These are phyloP conservation scores for Cheilosia vulpina DNA, from an alignment of 2,888 invertebrate genomes.

Conservation along the genomic window DNA sequence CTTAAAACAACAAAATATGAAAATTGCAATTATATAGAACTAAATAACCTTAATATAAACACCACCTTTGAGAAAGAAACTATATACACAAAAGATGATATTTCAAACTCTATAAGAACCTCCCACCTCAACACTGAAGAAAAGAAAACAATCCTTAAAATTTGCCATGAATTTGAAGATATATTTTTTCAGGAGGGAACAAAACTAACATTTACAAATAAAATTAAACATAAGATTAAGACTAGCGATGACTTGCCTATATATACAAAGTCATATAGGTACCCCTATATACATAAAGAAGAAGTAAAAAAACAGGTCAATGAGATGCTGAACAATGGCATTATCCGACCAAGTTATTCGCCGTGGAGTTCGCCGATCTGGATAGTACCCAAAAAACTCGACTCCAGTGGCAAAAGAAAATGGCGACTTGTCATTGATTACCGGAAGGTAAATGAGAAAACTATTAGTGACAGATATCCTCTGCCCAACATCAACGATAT, in stretches of 20 bases:
- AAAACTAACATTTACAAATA: slow-evolving; percentile 8
- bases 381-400: neutral
- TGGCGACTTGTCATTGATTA: neutral
- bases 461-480: too few relatives aligned
- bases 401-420: neutral
- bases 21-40: neutral
- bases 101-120: neutral
- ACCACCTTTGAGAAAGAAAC: neutral
- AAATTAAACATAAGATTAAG: neutral
- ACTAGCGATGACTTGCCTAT: neutral
- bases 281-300: neutral
- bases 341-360: neutral
- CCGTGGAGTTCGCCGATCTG: too few relatives aligned
- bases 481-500: too few relatives aligned
- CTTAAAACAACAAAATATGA: slow-evolving; percentile 5
- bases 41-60: slow-evolving; percentile 12
- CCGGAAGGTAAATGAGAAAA: neutral
- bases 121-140: neutral
- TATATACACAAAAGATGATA: neutral
- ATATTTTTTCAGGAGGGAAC: slow-evolving; percentile 20
- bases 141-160: neutral
- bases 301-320: neutral
- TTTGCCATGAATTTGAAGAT: neutral
- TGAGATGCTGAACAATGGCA: too few relatives aligned
- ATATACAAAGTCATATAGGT: slow-evolving; percentile 16